Conservation (phyloP, 2,888 invertebrate species). For the Augochlorella aurata region DNA sequence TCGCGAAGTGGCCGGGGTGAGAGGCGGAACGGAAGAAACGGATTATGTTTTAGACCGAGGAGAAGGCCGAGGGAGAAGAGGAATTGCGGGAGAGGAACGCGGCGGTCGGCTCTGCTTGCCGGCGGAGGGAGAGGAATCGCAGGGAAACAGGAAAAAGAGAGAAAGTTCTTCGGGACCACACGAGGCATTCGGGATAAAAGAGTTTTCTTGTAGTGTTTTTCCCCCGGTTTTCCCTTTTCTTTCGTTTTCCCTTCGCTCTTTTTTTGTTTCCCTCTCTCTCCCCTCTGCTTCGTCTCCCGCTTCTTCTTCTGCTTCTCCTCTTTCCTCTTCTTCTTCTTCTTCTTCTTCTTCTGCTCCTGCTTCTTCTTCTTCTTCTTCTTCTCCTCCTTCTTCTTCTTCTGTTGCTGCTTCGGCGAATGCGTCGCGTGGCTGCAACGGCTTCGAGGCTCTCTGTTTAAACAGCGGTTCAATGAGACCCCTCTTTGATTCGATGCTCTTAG, state of each 20-base stretch:
- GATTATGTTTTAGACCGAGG: slow-evolving; percentile 58
- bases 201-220: slow-evolving; percentile 45
- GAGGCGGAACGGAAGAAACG: slow-evolving; percentile 56
- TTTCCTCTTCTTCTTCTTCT: background rate
- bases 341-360: background rate
- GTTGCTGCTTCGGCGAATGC: slow-evolving; percentile 12
- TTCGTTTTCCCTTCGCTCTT: background rate
- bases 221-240: slow-evolving; percentile 3
- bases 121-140: background rate
- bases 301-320: background rate
- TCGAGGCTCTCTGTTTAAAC: slow-evolving; percentile 25
- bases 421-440: slow-evolving; percentile 10
- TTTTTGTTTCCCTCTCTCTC: background rate
- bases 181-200: slow-evolving; percentile 46
- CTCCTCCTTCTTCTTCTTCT: background rate
- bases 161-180: slow-evolving; percentile 42
- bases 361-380: too few relatives aligned
- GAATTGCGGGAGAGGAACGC: slow-evolving; percentile 21
- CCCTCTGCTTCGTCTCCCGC: background rate
- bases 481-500: background rate
- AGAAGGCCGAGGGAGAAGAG: slow-evolving; percentile 33
- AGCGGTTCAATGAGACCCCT: slow-evolving; percentile 17
- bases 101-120: too few relatives aligned
- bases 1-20: slow-evolving; percentile 46
- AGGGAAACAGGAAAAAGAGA: slow-evolving; percentile 20